These are phyloP conservation scores for Dendrolimus punctatus DNA, from an alignment of 1,140 invertebrate species.

Conservation along the genomic window DNA sequence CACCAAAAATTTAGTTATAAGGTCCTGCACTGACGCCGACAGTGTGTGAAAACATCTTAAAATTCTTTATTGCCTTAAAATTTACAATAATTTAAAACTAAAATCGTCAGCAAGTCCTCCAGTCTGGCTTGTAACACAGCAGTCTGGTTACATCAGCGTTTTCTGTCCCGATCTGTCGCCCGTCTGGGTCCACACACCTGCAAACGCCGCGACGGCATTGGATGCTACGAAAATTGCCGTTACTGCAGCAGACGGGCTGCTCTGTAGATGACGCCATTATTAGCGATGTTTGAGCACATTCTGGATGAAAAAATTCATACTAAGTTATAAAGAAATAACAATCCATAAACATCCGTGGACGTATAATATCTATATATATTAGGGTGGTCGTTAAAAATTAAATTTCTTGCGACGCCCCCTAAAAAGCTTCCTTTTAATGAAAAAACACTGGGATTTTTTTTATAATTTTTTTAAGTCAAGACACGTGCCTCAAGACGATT, in stretches of 20 bases:
- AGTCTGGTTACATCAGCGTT: conserved; percentile 34
- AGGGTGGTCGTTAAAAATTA: too few species aligned
- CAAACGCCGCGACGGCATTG: conserved; percentile 74
- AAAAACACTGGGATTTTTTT: too few species aligned
- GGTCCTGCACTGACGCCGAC: too few species aligned
- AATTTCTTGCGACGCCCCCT: too few species aligned
- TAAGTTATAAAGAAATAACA: neutral
- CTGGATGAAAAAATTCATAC: conserved; percentile 40
- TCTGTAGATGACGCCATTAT: conserved; percentile 57
- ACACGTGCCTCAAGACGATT: too few species aligned
- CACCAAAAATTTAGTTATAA: too few species aligned
- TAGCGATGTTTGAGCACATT: conserved; percentile 71
- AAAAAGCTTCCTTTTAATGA: too few species aligned
- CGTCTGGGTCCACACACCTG: conserved; percentile 74
- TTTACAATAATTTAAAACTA: neutral
- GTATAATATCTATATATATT: too few species aligned
- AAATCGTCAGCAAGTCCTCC: conserved; percentile 35
- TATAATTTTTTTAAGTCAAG: too few species aligned
- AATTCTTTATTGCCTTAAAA: too few species aligned
- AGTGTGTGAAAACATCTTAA: too few species aligned
- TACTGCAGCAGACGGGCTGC: conserved; percentile 71
- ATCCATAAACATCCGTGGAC: neutral
- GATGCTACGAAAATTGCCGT: conserved; percentile 74
- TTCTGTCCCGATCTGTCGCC: conserved; percentile 66
- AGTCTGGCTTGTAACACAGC: conserved; percentile 39